Percentiles rank a stretch among this genome's conserved stretches.
Conservation (phyloP, 2,113 vertebrate genomes). For the Rhabdornis inornatus region DNA sequence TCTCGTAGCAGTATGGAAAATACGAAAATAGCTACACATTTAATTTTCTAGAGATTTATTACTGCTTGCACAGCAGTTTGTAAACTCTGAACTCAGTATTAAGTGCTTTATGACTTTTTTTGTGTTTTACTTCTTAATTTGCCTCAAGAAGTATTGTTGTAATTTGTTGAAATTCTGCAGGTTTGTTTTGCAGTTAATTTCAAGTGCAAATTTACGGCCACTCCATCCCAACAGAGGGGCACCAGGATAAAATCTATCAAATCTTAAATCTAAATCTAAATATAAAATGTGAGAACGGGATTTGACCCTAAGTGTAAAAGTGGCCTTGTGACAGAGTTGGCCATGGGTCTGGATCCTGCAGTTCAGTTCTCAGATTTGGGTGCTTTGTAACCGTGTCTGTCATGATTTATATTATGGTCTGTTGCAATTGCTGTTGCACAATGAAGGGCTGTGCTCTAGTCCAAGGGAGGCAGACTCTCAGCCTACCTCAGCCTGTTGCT, state of each 20-base stretch:
- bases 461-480: background rate
- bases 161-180: background rate
- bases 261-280: too few species aligned
- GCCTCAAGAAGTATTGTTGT: background rate
- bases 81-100: background rate
- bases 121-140: background rate
- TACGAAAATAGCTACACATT: background rate
- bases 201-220: background rate
- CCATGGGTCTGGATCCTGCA: background rate
- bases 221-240: background rate
- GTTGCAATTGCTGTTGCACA: conserved; percentile 32
- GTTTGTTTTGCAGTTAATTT: background rate
- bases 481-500: conserved; percentile 39
- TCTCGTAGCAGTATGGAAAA: background rate
- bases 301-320: background rate
- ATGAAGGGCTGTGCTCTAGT: background rate
- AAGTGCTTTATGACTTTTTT: background rate
- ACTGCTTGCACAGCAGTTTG: background rate
- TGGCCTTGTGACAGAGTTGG: background rate
- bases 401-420: background rate
- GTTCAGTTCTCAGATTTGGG: background rate
- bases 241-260: background rate
- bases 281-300: background rate
- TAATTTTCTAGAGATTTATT: conserved; percentile 27
- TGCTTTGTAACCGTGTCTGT: background rate